Percentiles rank a stretch among this genome's conserved stretches.
Evolutionary conservation across 2,113 vertebrate genomes (phyloP).

Genomic region (Stigmatopora nigra): DNA sequence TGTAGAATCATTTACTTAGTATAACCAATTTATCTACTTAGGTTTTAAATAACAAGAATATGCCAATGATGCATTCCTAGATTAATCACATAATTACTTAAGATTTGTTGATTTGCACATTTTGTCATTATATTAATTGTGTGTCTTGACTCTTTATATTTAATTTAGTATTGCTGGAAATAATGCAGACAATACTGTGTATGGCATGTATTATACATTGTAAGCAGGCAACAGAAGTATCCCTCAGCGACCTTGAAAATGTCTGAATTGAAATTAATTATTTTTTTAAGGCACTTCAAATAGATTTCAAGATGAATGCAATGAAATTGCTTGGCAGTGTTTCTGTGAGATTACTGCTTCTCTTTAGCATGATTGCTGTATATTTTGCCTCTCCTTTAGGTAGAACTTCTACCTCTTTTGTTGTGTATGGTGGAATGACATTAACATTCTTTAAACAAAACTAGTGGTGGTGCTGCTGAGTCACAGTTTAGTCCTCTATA

Average conservation of each 20-base stretch:
- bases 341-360: background rate
- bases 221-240: background rate
- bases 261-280: background rate
- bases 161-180: background rate
- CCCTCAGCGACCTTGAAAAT: background rate
- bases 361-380: background rate
- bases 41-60: background rate
- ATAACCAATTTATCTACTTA: background rate
- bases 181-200: background rate
- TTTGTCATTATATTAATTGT: background rate
- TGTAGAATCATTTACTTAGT: background rate
- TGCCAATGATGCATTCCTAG: background rate
- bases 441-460: conserved; percentile 6
- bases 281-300: conserved; percentile 1
- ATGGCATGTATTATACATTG: background rate
- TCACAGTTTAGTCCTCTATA: background rate
- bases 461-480: conserved; percentile 16
- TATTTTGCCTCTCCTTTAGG: conserved; percentile 5
- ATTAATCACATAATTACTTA: background rate
- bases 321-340: background rate
- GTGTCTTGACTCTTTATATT: background rate
- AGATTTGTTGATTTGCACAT: background rate
- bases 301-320: conserved; percentile 7
- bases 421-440: conserved; percentile 13
- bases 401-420: conserved; percentile 15